Percentiles rank a stretch among this genome's conserved stretches.
phyloP scores from a whole-genome alignment of 92 coral and sea anemone species.

The Zoanthus sociatus region DNA sequence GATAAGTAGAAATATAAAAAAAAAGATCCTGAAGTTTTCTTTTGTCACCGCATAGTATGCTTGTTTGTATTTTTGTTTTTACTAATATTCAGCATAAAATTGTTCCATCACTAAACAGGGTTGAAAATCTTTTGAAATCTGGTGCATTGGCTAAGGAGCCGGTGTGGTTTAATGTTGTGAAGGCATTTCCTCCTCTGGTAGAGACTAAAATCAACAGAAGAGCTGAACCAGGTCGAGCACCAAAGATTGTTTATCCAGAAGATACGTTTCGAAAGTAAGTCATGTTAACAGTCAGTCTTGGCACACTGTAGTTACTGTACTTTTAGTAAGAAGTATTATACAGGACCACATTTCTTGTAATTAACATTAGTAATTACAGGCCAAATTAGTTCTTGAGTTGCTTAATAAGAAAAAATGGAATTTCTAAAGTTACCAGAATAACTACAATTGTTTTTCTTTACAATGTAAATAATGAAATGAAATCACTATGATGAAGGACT shows the following conservation, averaged over 20 bases:
- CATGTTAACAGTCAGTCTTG: not conserved
- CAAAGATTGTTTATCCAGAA: slow-evolving; percentile 79
- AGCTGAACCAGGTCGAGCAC: slow-evolving; percentile 78
- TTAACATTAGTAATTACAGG: no score
- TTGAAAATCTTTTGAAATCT: slow-evolving; percentile 76
- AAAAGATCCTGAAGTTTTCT: no score
- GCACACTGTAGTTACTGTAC: not conserved
- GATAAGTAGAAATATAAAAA: not conserved
- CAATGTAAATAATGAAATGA: no score
- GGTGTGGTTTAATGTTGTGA: slow-evolving; percentile 84
- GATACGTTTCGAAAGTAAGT: slow-evolving; percentile 80
- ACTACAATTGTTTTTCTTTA: no score
- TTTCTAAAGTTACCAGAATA: no score
- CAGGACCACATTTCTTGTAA: no score
- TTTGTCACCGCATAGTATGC: not conserved
- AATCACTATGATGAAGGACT: no score
- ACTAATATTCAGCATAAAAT: not conserved
- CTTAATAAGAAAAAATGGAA: no score
- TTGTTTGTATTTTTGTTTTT: no score
- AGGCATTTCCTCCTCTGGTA: slow-evolving; percentile 82
- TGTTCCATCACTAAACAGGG: slow-evolving; percentile 47
- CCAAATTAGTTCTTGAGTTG: no score
- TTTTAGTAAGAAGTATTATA: not conserved
- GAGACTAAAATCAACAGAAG: slow-evolving; percentile 83
- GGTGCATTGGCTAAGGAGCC: slow-evolving; percentile 78